Evolutionary conservation across 1,140 invertebrate species (phyloP), one percentile per base, ranked within the genome.

Genomic region (Brachionus plicatilis): DNA sequence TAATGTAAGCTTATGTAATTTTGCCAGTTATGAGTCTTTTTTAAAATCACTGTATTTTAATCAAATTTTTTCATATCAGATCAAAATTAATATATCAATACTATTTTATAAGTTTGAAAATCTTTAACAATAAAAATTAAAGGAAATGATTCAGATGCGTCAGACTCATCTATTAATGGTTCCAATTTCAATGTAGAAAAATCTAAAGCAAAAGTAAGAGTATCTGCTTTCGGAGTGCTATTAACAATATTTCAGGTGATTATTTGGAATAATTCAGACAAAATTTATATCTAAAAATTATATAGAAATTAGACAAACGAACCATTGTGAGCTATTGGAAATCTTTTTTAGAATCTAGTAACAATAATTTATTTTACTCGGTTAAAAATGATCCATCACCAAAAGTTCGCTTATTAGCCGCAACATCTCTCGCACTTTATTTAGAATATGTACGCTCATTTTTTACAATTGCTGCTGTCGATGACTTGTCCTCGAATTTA

Each of bases 281-380:
- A 45, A 43, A 75, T n/a, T 12, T 9, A 43, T 17, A 72, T 43
- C 33, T 41, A n/a, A 41, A 72, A 43, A 76, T 20, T 50, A 29
- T 14, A 50, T 27, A 76, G 72, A 76, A 50, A 76, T 27, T 76
- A 27, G 79, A 82, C 7, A 82, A 65, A n/a, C 50, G 79, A 2
- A 65, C 79, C 60, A 45, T 82, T 41, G 37, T 82, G 11, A 82
- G 65, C n/a, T 82, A 82, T 82, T 82, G 79, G 79, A 47, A 82
- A 11, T 76, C 72, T 9, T 76, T 76, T 76, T 50, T 76, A 12
- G 72, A 50, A 47, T 37, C 41, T 27, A 56, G n/a, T 8, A 47
- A 45, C 12, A 82, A 1, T 4, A 68, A 65, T 9, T 41, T 82
- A 24, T 45, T 82, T 45, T 82, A 47, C 41, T 82, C 79, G 4